phyloP scores from a whole-genome alignment of 2,797 vertebrate genomes.

The Heteromormyrus szaboi region DNA sequence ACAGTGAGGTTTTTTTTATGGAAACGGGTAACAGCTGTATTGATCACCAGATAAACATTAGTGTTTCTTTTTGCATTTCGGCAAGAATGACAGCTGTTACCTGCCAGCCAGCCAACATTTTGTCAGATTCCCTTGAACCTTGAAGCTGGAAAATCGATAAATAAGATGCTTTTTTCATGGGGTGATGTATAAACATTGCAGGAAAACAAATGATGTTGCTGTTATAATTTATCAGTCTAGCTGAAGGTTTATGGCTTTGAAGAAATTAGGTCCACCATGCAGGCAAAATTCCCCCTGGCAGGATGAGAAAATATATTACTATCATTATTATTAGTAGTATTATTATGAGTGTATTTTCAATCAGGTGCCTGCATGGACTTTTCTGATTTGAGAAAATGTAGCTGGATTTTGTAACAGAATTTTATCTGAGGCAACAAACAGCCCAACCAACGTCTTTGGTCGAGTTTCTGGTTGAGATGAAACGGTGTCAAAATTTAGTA shows the following conservation, averaged over 20 bases:
- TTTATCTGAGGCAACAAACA: neutral
- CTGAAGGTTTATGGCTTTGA: neutral
- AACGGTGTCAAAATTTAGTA: neutral
- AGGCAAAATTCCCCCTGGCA: neutral
- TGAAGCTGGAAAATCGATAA: neutral
- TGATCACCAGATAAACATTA: neutral
- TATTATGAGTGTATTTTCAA: neutral
- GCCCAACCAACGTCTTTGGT: neutral
- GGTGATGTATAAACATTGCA: neutral
- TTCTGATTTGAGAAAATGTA: neutral
- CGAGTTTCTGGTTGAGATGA: neutral
- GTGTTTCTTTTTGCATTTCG: neutral
- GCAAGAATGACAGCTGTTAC: neutral
- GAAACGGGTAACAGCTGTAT: neutral
- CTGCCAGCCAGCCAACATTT: neutral
- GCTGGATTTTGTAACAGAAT: neutral
- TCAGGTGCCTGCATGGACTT: neutral
- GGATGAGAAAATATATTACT: neutral
- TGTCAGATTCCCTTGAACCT: neutral
- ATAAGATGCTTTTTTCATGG: neutral
- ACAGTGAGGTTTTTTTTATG: neutral
- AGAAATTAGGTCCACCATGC: neutral
- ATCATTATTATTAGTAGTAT: neutral
- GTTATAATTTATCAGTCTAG: neutral
- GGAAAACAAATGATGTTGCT: neutral